These are phyloP conservation scores for Tetrax tetrax DNA, from an alignment of 2,113 vertebrate genomes.

Conservation along the genomic window DNA sequence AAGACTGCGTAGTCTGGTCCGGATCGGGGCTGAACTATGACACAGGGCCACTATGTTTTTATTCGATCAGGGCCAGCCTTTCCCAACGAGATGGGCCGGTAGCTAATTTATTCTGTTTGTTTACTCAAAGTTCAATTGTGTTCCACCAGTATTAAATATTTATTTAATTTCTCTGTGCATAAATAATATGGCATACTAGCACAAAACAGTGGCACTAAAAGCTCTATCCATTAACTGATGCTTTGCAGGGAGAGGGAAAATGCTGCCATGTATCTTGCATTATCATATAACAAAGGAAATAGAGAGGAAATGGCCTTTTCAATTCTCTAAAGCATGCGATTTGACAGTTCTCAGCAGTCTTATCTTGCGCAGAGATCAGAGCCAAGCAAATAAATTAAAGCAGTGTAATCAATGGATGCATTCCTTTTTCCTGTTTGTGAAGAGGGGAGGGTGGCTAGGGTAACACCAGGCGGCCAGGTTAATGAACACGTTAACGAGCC, in stretches of 20 bases:
- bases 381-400: slow-evolving; percentile 46
- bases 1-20: too few relatives aligned
- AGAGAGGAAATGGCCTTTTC: slow-evolving; percentile 7
- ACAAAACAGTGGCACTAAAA: background rate
- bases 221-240: background rate
- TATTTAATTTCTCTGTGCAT: background rate
- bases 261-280: background rate
- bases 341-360: slow-evolving; percentile 25
- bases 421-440: slow-evolving; percentile 18
- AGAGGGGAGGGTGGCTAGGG: background rate
- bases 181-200: background rate
- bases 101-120: background rate
- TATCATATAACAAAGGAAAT: background rate
- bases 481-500: background rate
- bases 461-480: slow-evolving; percentile 7
- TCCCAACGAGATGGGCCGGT: background rate
- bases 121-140: background rate
- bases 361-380: slow-evolving; percentile 11
- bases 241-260: background rate
- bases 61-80: background rate
- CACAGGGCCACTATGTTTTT: background rate
- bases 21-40: too few relatives aligned
- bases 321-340: background rate
- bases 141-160: background rate
- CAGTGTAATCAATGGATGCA: slow-evolving; percentile 24